Percentiles rank a stretch among this genome's conserved stretches.
phyloP scores from a whole-genome alignment of 2,888 invertebrate species.

The Macaria liturata region DNA sequence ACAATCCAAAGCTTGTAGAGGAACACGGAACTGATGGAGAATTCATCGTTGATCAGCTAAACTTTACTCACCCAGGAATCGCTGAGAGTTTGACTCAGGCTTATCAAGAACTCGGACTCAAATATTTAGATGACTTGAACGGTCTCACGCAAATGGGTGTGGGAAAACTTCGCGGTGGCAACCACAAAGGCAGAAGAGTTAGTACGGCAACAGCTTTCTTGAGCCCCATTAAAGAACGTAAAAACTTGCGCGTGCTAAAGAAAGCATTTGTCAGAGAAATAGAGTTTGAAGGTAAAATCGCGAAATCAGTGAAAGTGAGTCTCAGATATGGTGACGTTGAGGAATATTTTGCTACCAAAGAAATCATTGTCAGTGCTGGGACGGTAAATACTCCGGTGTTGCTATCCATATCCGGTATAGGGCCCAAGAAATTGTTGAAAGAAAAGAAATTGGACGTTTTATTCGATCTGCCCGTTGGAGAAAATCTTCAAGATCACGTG shows the following conservation, averaged over 20 bases:
- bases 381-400: constrained; percentile 65
- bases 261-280: constrained; percentile 53
- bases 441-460: constrained; percentile 54
- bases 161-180: constrained; percentile 78
- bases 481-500: constrained; percentile 76
- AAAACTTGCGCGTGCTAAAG: constrained; percentile 65
- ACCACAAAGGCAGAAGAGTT: constrained; percentile 77
- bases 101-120: constrained; percentile 77
- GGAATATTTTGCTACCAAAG: constrained; percentile 57
- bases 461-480: constrained; percentile 65
- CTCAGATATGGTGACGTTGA: constrained; percentile 49
- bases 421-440: constrained; percentile 58
- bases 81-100: constrained; percentile 61
- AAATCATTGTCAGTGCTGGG: constrained; percentile 69
- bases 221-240: constrained; percentile 53
- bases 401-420: constrained; percentile 69
- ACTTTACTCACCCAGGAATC: constrained; percentile 63
- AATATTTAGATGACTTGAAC: constrained; percentile 67
- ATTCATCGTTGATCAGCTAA: constrained; percentile 75
- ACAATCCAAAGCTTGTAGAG: constrained; percentile 57
- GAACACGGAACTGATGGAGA: constrained; percentile 78
- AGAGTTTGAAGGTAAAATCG: constrained; percentile 49
- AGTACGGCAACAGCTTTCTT: constrained; percentile 81
- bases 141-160: constrained; percentile 78
- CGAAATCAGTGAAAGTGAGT: constrained; percentile 56